phyloP scores from a whole-genome alignment of 2,888 invertebrate species.

The Dione juno region DNA sequence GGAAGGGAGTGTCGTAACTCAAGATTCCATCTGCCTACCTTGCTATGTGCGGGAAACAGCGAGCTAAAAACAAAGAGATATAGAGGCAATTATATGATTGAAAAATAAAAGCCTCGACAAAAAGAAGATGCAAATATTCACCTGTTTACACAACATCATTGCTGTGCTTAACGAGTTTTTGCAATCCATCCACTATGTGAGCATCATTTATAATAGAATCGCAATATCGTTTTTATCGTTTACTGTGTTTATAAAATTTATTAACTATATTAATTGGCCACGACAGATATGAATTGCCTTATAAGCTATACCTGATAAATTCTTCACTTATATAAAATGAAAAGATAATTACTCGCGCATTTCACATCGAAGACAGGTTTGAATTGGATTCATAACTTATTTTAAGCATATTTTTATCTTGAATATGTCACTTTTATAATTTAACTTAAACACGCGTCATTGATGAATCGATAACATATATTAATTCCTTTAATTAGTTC shows the following conservation, averaged over 20 bases:
- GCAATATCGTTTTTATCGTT: conserved; percentile 17
- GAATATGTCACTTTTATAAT: conserved; percentile 12
- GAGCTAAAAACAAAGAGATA: too few species aligned
- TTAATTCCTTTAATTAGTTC: conserved; percentile 38
- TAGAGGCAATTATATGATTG: not conserved
- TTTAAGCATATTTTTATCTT: not conserved
- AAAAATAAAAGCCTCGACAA: conserved; percentile 1
- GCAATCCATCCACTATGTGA: conserved; percentile 9
- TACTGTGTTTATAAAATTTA: conserved; percentile 10
- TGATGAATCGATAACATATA: conserved; percentile 19
- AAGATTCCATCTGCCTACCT: too few species aligned
- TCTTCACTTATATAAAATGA: conserved; percentile 11
- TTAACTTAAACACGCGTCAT: conserved; percentile 16
- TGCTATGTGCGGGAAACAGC: too few species aligned
- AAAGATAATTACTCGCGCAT: conserved; percentile 6
- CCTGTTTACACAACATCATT: conserved; percentile 10
- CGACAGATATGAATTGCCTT: conserved; percentile 31
- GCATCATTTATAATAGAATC: conserved; percentile 18
- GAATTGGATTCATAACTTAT: conserved; percentile 3
- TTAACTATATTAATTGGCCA: conserved; percentile 15
- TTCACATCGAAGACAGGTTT: conserved; percentile 13
- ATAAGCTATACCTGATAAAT: conserved; percentile 24
- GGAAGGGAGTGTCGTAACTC: too few species aligned
- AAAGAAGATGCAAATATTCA: not conserved
- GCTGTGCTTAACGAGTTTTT: conserved; percentile 10